These are phyloP conservation scores for Poecile montanus DNA, from an alignment of 2,797 vertebrate species.

Conservation along the genomic window DNA sequence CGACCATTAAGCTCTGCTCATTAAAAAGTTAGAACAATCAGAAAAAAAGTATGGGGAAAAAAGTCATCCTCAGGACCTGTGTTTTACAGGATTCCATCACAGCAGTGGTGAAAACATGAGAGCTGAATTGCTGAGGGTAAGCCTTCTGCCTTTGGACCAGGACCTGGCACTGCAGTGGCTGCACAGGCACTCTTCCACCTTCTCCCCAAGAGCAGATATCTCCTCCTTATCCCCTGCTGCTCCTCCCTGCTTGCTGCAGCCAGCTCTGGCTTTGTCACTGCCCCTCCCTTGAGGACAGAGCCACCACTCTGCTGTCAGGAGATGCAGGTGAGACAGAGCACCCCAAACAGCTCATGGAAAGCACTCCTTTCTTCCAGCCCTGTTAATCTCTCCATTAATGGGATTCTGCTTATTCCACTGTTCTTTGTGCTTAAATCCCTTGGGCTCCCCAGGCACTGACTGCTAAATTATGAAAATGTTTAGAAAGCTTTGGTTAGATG, in stretches of 20 bases:
- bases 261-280: background rate
- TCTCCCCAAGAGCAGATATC: accelerated
- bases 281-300: background rate
- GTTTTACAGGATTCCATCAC: background rate
- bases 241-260: background rate
- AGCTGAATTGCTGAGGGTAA: background rate
- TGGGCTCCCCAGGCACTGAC: background rate
- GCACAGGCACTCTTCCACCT: accelerated
- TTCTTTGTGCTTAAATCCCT: background rate
- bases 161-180: background rate
- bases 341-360: background rate
- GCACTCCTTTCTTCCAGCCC: background rate
- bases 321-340: background rate
- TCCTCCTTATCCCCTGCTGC: background rate
- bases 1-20: background rate
- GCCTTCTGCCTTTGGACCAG: background rate
- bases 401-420: background rate
- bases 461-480: slow-evolving; percentile 20
- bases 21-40: background rate
- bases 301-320: background rate
- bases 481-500: background rate
- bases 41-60: background rate
- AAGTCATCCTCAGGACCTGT: background rate
- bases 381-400: background rate
- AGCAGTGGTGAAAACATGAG: background rate